Evolutionary conservation across 2,113 vertebrate genomes (phyloP).

Genomic region (Engraulis encrasicolus): DNA sequence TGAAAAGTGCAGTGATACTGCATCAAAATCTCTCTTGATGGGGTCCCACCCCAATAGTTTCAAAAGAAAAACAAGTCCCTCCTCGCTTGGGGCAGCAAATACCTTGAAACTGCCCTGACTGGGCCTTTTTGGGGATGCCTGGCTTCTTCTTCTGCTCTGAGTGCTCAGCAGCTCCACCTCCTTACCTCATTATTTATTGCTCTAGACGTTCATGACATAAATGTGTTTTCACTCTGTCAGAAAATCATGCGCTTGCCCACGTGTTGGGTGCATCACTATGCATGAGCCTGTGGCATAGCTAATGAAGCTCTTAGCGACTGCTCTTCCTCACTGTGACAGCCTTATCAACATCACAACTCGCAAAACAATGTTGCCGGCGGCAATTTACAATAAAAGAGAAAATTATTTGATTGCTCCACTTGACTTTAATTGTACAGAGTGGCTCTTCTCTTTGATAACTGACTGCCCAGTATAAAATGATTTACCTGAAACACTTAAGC

Average conservation of each 20-base stretch:
- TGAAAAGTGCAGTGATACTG: too few relatives aligned
- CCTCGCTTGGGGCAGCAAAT: too few relatives aligned
- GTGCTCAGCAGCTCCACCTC: background rate
- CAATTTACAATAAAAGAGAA: background rate
- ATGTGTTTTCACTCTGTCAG: slow-evolving; percentile 14
- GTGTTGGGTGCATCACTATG: background rate
- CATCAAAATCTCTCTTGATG: too few relatives aligned
- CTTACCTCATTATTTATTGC: background rate
- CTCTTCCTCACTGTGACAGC: background rate
- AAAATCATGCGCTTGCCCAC: background rate
- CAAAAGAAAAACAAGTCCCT: too few relatives aligned
- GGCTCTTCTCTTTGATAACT: background rate
- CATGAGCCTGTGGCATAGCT: background rate
- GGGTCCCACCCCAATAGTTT: too few relatives aligned
- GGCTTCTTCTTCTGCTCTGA: background rate
- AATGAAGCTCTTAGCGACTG: background rate
- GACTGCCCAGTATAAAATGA: background rate
- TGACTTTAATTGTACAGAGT: background rate
- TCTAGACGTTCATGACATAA: background rate
- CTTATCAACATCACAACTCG: slow-evolving; percentile 1
- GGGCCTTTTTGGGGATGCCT: background rate
- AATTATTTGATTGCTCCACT: background rate
- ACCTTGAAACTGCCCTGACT: too few relatives aligned
- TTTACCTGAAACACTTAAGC: background rate
- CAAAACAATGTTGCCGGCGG: background rate